Conservation (phyloP, 2,888 invertebrate genomes). For the Phyllotreta cruciferae region DNA sequence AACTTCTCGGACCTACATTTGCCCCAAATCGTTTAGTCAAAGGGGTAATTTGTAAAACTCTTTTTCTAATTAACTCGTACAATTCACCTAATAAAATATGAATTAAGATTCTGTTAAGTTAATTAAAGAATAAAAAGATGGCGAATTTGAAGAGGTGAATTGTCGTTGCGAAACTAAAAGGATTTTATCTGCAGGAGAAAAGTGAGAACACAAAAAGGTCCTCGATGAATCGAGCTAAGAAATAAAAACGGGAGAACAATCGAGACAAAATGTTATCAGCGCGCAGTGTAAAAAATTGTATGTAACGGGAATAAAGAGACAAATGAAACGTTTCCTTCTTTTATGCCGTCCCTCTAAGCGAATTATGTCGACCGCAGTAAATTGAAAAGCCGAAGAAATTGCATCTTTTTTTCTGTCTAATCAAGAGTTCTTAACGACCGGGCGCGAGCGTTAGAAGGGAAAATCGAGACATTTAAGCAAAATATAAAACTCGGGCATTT, state of each 20-base stretch:
- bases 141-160: not conserved
- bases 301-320: conserved; percentile 29
- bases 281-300: conserved; percentile 20
- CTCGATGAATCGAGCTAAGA: conserved; percentile 9
- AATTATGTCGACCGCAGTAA: conserved; percentile 29
- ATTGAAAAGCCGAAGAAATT: conserved; percentile 33
- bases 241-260: conserved; percentile 15
- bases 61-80: too few species aligned
- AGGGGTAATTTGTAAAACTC: too few species aligned
- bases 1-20: too few species aligned
- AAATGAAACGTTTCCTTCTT: conserved; percentile 25
- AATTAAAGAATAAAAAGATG: not conserved
- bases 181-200: not conserved
- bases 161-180: not conserved
- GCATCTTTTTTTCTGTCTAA: conserved; percentile 32
- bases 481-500: conserved; percentile 13
- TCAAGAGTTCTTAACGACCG: conserved; percentile 31
- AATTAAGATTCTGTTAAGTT: not conserved
- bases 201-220: conserved; percentile 10
- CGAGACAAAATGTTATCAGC: conserved; percentile 16
- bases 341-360: conserved; percentile 20
- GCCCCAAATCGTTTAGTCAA: too few species aligned
- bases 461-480: conserved; percentile 20
- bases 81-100: too few species aligned
- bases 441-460: conserved; percentile 19